Base-by-base conservation (phyloP, 1,140 invertebrate species). In the Daktulosphaira vitifoliae region DNA sequence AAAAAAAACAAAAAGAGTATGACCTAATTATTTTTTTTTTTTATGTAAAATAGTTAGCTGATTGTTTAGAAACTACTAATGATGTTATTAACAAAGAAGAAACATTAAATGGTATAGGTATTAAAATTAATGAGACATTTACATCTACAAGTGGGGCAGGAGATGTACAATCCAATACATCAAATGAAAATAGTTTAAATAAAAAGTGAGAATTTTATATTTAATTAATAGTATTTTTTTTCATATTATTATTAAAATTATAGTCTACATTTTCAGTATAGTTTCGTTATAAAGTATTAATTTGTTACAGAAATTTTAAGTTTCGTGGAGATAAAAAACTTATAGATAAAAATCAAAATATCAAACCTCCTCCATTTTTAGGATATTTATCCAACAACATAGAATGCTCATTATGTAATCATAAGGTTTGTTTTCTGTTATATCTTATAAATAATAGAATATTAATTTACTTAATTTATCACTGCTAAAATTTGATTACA, bases 371-470 rank as follows among this genome's bases (percentile, higher is more conserved):
- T 1, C 66, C 66, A 3, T 66, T 59, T 39, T 49, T 54, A 8
- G 66, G 66, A 16, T 66, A 66, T 51, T 44, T 66, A n/a, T 59
- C 66, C 16, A 66, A 66, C 39, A 66, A 66, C 39, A 62, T 66
- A 18, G 53, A 66, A 50, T 66, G 66, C 50, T 50, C 66, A 4
- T 29, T 59, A 66, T 66, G 66, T 22, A 44, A 62, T 42, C 49
- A 66, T 22, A 66, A 66, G 29, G 66, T 66, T 42, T 26, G 37
- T 37, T 15, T 62, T 37, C n/a, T n/a, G n/a, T n/a, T n/a, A n/a
- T n/a, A n/a, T n/a, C n/a, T n/a, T n/a, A n/a, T n/a, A n/a, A n/a
- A n/a, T n/a, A 37, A 37, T 44, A 7, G 26, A 49, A 51, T 50
- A 22, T 38, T 38, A 38, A 38, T 37, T n/a, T n/a, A n/a, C n/a